Base-by-base conservation (phyloP, 2,113 vertebrate genomes). In the Coracopsis vasa region DNA sequence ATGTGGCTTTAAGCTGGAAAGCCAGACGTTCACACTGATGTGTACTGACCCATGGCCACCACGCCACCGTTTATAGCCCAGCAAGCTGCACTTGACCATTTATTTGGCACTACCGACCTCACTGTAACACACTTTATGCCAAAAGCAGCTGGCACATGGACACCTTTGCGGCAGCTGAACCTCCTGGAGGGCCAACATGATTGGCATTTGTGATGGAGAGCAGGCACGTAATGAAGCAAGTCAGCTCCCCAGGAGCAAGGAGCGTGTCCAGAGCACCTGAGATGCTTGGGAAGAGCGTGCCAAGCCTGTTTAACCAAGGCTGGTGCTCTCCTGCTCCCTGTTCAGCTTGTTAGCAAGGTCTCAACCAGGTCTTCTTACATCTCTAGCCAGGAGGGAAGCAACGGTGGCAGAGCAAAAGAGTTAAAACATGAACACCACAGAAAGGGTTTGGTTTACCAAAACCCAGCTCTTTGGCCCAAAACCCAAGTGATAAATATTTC, bases 371-470 rank as follows among this genome's bases (percentile, higher is more conserved):
- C 79, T 79, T 93, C 74, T 45, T 83, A 51, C 67, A 54, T 37
- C 94, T 90, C 82, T 70, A 51, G 73, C 75, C 64, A 80, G 83
- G 51, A 95, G 78, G 70, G 89, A 96, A 96, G 56, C 75, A 92
- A 81, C 33, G 77, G 41, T 54, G 60, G 94, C 33, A 94, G 64
- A 73, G 92, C 70, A 88, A 21, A 83, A 91, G 75, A 88, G 85
- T 88, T 95, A 96, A 93, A 96, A 94, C 69, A 88, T 18, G 44
- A 60, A 86, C 11, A 90, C 41, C 45, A 74, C 48, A 66, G 45
- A 83, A 77, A 84, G 77, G n/a, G n/a, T n/a, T n/a, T n/a, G n/a
- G 28, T 89, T 50, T 10, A 75, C 80, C 79, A 82, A 72, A 85
- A 94, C 60, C 21, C 48, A 75, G 47, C 77, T 56, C 24, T 54